Base-by-base conservation (phyloP, 92 coral and sea anemone genomes). In the Siderastrea siderea region DNA sequence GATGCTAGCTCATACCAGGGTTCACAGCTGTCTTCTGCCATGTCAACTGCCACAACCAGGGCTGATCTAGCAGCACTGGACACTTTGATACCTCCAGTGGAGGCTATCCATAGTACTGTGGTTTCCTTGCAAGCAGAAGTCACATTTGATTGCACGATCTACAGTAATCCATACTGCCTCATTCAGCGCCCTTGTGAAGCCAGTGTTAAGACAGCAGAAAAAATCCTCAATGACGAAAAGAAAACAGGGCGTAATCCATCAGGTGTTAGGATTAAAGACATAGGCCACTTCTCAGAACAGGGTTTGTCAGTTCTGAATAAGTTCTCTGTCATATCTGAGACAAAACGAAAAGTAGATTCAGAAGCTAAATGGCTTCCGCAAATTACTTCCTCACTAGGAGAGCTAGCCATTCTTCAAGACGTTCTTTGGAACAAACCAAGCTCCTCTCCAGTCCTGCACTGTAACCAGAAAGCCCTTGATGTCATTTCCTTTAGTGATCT, bases 301-400 rank as follows among this genome's bases (percentile, higher is more conserved):
- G 92, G 88, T 63, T 17, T 92, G 65, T 63, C 84, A 48, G 73
- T 84, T 51, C 91, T 92, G 1, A 70, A 76, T 54, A 85, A 51
- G 68, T 85, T 84, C 75, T 92, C 71, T 49, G 2, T 44, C 14
- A 55, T 80, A 46, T 47, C 75, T 38, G 80, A 77, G 2, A 76
- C 74, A 59, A 80, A 52, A 59, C 51, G 68, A 3, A 67, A 77
- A 15, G 84, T 92, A 47, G 3, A 81, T 50, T 50, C 91, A 38
- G 95, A 92, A 60, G 82, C 79, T 51, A 26, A 65, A 16, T 86
- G 95, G 95, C 86, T 92, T 47, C 44, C 9, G 7, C 81, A 84
- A 60, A 15, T 65, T 3, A 61, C 61, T 47, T 51, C 71, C 14
- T 13, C 75, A 49, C 26, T n/a, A 59, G 58, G 73, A 47, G 81